Conservation (phyloP, 2,113 vertebrate genomes). For the Labeo rohita region DNA sequence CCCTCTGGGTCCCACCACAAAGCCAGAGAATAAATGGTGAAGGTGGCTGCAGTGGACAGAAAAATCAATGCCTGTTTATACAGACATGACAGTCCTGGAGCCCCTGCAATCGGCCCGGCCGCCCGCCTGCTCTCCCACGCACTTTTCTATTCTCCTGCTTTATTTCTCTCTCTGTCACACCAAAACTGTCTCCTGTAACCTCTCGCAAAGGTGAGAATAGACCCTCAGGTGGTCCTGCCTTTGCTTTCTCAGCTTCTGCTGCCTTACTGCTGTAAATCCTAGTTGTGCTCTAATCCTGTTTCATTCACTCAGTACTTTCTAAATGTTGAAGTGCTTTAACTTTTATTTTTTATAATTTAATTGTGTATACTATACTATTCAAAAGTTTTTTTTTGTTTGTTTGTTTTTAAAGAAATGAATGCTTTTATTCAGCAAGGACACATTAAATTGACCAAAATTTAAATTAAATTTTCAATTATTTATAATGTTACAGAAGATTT, state of each 20-base stretch:
- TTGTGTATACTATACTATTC: not conserved
- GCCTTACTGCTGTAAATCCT: slow-evolving; percentile 46
- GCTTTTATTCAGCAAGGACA: too few species aligned
- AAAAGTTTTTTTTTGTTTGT: too few species aligned
- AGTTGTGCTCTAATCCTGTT: not conserved
- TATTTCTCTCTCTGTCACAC: slow-evolving; percentile 31
- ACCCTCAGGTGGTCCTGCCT: slow-evolving; percentile 46
- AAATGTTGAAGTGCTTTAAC: not conserved
- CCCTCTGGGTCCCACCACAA: slow-evolving; percentile 96
- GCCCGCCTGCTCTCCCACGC: slow-evolving; percentile 57
- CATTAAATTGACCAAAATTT: too few species aligned
- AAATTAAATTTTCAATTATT: too few species aligned
- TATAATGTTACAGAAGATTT: too few species aligned
- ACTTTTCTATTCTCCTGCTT: slow-evolving; percentile 51
- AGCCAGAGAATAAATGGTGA: slow-evolving; percentile 99
- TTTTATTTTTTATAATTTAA: not conserved
- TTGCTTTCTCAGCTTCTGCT: slow-evolving; percentile 39
- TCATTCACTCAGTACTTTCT: not conserved
- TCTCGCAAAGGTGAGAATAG: slow-evolving; percentile 40
- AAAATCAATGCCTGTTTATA: slow-evolving; percentile 99
- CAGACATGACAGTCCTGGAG: slow-evolving; percentile 93
- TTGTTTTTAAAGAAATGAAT: not conserved
- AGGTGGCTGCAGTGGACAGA: slow-evolving; percentile 97
- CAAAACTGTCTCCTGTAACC: slow-evolving; percentile 48
- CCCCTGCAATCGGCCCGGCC: slow-evolving; percentile 74